These are phyloP conservation scores for Gobio occitaniae DNA, from an alignment of 2,797 vertebrate species.

Conservation along the genomic window DNA sequence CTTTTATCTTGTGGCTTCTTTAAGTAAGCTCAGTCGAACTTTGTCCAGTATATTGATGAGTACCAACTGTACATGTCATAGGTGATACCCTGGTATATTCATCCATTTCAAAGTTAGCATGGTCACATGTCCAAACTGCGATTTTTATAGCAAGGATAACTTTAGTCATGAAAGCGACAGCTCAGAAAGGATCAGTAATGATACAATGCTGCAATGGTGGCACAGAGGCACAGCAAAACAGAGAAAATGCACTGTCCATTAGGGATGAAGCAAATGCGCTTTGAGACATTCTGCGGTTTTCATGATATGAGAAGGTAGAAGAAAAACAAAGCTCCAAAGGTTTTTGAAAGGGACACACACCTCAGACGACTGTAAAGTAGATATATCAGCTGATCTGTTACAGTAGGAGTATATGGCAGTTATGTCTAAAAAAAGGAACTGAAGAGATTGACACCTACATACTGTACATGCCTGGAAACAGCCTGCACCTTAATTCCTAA, in stretches of 20 bases:
- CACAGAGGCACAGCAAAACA: slow-evolving; percentile 25
- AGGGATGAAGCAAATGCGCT: slow-evolving; percentile 44
- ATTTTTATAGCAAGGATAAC: slow-evolving; percentile 72
- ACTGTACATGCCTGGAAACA: not conserved
- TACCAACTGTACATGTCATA: slow-evolving; percentile 64
- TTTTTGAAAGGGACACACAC: slow-evolving; percentile 75
- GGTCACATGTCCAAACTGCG: slow-evolving; percentile 67
- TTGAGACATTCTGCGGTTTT: slow-evolving; percentile 70
- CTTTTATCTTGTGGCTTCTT: slow-evolving; percentile 85
- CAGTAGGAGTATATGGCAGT: not conserved
- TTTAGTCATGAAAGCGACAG: slow-evolving; percentile 47
- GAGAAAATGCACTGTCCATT: slow-evolving; percentile 39
- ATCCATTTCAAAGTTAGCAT: slow-evolving; percentile 72
- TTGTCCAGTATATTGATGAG: slow-evolving; percentile 71
- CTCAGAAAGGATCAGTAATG: slow-evolving; percentile 18
- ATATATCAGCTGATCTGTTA: not conserved
- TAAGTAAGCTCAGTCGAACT: slow-evolving; percentile 85
- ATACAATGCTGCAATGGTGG: slow-evolving; percentile 28
- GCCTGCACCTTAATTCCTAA: not conserved
- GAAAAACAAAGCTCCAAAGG: slow-evolving; percentile 57
- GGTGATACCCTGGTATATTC: slow-evolving; percentile 56
- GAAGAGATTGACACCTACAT: not conserved
- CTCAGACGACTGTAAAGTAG: slow-evolving; percentile 70
- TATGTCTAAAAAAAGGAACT: not conserved
- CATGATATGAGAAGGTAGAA: slow-evolving; percentile 19